Evolutionary conservation across 2,797 vertebrate genomes (phyloP).

Genomic region (Enoplosus armatus): DNA sequence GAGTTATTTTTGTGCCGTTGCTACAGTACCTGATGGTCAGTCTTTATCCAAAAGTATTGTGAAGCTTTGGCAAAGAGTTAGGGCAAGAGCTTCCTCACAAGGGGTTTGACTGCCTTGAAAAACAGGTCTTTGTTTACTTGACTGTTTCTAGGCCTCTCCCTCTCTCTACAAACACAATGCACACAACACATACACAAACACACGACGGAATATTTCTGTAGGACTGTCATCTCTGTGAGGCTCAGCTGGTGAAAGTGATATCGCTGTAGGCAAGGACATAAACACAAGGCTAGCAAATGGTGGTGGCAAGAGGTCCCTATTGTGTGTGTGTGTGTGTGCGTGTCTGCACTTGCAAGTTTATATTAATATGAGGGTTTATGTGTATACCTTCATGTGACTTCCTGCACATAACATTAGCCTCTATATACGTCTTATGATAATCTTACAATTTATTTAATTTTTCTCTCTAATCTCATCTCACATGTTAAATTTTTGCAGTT

Average conservation of each 20-base stretch:
- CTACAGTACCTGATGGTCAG: conserved; percentile 36
- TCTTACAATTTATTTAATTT: not conserved
- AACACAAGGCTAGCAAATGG: conserved; percentile 46
- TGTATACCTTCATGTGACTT: not conserved
- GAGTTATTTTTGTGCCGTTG: conserved; percentile 25
- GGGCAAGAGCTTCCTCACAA: conserved; percentile 48
- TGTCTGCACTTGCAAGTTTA: not conserved
- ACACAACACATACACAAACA: not conserved
- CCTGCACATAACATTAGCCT: not conserved
- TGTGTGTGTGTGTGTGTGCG: conserved; percentile 6
- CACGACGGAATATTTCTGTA: conserved; percentile 49
- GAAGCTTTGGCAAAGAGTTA: conserved; percentile 51
- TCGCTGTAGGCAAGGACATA: conserved; percentile 62
- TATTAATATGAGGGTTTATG: not conserved
- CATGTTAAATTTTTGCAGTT: not conserved
- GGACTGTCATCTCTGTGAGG: conserved; percentile 45
- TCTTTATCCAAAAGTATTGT: conserved; percentile 49
- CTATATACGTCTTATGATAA: not conserved
- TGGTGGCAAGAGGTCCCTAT: conserved; percentile 20
- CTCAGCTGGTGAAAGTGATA: conserved; percentile 58
- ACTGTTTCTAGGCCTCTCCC: conserved; percentile 33
- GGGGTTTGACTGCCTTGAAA: conserved; percentile 64
- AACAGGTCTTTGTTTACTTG: conserved; percentile 65
- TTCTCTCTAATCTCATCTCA: not conserved
- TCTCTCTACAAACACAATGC: conserved; percentile 31